phyloP scores from a whole-genome alignment of 2,113 vertebrate genomes.

The Myiopsitta monachus region DNA sequence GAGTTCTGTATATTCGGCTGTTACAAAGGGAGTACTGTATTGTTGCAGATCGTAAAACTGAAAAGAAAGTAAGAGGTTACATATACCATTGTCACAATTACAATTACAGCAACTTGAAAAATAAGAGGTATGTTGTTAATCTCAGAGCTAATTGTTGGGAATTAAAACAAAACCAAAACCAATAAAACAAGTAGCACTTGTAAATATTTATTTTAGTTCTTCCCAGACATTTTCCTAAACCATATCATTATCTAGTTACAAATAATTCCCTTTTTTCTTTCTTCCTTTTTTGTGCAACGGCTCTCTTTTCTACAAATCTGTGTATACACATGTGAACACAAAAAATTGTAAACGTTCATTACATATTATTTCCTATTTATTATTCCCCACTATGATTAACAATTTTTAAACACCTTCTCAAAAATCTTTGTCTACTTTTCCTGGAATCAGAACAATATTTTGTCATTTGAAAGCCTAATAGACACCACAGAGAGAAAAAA shows the following conservation, averaged over 20 bases:
- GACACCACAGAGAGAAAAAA: background rate
- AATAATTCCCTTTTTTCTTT: background rate
- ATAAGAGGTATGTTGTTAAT: background rate
- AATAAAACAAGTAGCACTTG: background rate
- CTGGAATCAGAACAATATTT: background rate
- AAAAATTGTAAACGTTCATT: background rate
- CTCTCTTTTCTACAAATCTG: background rate
- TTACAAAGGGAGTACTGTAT: rapidly evolving
- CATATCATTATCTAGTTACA: background rate
- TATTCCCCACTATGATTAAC: background rate
- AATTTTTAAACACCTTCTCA: background rate
- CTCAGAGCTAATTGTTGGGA: background rate
- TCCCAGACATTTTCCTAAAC: background rate
- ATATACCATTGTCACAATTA: background rate
- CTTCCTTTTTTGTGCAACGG: background rate
- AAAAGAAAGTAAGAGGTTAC: background rate
- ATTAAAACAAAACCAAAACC: background rate
- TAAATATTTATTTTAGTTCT: background rate
- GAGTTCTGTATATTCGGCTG: background rate
- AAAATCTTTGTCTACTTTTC: background rate
- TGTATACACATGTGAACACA: background rate
- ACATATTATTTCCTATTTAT: background rate
- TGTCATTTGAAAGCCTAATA: background rate
- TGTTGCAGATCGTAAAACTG: background rate
- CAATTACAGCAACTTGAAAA: background rate